Conservation (phyloP, 2,113 vertebrate species). For the Psittacula cyanocephala region DNA sequence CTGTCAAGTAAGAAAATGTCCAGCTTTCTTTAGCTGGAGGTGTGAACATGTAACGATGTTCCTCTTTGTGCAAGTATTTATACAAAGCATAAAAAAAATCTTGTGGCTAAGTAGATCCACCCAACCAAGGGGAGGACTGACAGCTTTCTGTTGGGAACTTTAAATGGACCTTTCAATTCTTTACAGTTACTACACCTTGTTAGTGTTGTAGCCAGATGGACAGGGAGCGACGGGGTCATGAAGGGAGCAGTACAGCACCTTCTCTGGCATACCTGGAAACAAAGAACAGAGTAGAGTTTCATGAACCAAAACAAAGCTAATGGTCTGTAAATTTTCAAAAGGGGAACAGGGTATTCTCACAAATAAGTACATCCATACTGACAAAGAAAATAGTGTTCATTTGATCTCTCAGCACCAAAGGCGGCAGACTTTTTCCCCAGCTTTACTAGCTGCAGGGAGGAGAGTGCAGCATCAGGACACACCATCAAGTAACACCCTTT, state of each 20-base stretch:
- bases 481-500: not conserved
- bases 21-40: not conserved
- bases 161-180: not conserved
- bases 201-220: slow-evolving; percentile 88
- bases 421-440: not conserved
- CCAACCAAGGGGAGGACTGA: not conserved
- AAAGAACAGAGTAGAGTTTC: not conserved
- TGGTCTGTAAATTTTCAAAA: not conserved
- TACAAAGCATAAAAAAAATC: not conserved
- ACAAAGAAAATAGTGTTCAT: not conserved
- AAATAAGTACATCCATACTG: not conserved
- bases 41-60: not conserved
- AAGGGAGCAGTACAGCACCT: slow-evolving; percentile 87
- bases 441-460: not conserved
- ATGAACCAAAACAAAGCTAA: not conserved
- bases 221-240: slow-evolving; percentile 80
- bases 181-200: slow-evolving; percentile 82
- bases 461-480: not conserved
- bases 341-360: not conserved
- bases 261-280: slow-evolving; percentile 85
- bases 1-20: not conserved
- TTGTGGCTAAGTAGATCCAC: not conserved
- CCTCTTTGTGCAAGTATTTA: not conserved
- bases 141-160: not conserved
- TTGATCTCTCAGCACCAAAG: not conserved